These are phyloP conservation scores for Anguilla rostrata DNA, from an alignment of 2,113 vertebrate species.

Conservation along the genomic window DNA sequence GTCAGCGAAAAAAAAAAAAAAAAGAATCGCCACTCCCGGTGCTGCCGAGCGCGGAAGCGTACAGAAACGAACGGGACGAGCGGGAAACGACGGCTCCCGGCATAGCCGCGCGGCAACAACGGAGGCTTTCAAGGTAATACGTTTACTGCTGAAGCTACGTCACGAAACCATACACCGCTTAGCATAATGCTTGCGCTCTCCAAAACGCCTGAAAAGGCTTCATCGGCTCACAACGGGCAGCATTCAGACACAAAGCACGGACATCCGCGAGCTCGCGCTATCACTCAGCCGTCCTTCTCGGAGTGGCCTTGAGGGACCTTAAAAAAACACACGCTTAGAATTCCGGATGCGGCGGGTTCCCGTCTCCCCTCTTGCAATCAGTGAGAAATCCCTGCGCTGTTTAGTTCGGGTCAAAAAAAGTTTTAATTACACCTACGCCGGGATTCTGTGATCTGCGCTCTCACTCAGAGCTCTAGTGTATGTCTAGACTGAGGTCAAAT, in stretches of 20 bases:
- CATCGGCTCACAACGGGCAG: neutral
- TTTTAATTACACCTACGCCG: constrained; percentile 40
- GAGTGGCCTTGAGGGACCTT: constrained; percentile 33
- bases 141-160: neutral
- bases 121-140: neutral
- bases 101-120: neutral
- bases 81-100: neutral
- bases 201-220: neutral
- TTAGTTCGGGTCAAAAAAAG: constrained; percentile 47
- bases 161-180: neutral
- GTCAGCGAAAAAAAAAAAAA: constrained; percentile 29
- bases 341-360: constrained; percentile 30
- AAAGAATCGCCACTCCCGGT: constrained; percentile 42
- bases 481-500: constrained; percentile 27
- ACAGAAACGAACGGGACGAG: constrained; percentile 23
- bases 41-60: constrained; percentile 38
- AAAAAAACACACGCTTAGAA: constrained; percentile 41
- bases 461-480: constrained; percentile 17
- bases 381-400: constrained; percentile 45
- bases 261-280: constrained; percentile 27
- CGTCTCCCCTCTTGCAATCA: constrained; percentile 47
- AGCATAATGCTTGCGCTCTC: neutral
- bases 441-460: constrained; percentile 32
- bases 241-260: neutral
- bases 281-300: constrained; percentile 38